Percentiles rank a stretch among this genome's conserved stretches.
These are phyloP conservation scores for Rhagologus leucostigma DNA, from an alignment of 2,113 vertebrate species.

Conservation along the genomic window DNA sequence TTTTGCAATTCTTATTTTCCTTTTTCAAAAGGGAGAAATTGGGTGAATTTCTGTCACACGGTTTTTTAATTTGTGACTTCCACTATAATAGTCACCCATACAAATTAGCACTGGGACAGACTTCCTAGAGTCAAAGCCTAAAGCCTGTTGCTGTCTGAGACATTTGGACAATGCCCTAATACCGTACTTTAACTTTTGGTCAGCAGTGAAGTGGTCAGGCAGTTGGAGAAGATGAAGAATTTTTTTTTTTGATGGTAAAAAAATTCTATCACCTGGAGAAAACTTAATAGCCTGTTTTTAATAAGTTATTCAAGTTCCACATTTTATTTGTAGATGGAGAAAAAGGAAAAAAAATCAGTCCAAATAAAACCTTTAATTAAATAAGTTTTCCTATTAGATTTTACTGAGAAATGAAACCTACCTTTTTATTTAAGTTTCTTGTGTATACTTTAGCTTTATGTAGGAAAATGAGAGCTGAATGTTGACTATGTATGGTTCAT, in stretches of 20 bases:
- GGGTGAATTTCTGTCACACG: neutral
- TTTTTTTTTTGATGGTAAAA: neutral
- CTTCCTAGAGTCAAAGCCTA: neutral
- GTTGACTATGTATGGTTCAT: neutral
- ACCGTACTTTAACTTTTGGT: neutral
- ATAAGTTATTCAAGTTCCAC: neutral
- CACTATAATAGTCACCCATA: neutral
- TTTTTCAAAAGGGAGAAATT: neutral
- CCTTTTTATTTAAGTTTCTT: neutral
- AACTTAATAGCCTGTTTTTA: neutral
- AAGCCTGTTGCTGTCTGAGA: neutral
- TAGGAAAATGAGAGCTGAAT: neutral
- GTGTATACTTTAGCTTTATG: neutral
- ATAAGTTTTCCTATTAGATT: neutral
- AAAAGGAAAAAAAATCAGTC: neutral
- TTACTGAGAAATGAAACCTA: neutral
- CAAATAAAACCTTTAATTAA: neutral
- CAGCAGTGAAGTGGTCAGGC: neutral
- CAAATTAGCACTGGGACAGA: neutral
- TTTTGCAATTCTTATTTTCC: neutral
- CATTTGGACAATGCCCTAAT: neutral
- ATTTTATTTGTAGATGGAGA: neutral
- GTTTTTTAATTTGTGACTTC: neutral
- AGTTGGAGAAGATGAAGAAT: neutral
- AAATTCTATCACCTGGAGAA: neutral